Conservation (phyloP, 2,113 vertebrate genomes). For the Arenaria interpres region DNA sequence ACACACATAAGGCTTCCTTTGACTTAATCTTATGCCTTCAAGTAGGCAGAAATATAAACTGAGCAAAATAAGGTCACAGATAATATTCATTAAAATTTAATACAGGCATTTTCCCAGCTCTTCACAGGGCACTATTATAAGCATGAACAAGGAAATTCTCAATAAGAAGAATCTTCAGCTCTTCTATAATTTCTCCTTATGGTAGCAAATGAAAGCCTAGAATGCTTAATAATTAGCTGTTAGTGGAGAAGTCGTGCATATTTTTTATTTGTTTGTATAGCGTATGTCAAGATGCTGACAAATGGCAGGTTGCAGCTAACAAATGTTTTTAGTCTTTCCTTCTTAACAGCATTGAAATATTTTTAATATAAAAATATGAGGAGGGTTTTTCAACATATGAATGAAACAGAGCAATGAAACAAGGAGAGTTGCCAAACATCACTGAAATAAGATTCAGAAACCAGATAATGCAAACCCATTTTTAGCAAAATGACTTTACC, state of each 20-base stretch:
- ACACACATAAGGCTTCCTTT: not conserved
- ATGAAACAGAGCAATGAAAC: not conserved
- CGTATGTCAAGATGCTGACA: not conserved
- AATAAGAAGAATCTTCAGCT: not conserved
- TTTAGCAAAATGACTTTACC: not conserved
- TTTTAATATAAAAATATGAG: not conserved
- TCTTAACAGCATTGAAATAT: not conserved
- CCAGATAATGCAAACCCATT: not conserved
- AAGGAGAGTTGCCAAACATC: not conserved
- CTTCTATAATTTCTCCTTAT: not conserved
- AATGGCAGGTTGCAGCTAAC: not conserved
- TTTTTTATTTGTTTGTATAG: not conserved
- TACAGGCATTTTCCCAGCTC: not conserved
- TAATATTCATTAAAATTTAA: slow-evolving; percentile 21
- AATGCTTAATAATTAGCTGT: not conserved
- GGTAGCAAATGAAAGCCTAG: not conserved
- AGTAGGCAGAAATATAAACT: not conserved
- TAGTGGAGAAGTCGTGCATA: not conserved
- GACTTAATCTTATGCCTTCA: not conserved
- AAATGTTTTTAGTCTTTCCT: not conserved
- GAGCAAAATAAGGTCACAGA: not conserved
- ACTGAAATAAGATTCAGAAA: not conserved
- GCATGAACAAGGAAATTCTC: not conserved
- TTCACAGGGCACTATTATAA: not conserved
- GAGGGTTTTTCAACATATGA: not conserved